Conservation (phyloP, 2,888 invertebrate species). For the Chloroclysta siterata region DNA sequence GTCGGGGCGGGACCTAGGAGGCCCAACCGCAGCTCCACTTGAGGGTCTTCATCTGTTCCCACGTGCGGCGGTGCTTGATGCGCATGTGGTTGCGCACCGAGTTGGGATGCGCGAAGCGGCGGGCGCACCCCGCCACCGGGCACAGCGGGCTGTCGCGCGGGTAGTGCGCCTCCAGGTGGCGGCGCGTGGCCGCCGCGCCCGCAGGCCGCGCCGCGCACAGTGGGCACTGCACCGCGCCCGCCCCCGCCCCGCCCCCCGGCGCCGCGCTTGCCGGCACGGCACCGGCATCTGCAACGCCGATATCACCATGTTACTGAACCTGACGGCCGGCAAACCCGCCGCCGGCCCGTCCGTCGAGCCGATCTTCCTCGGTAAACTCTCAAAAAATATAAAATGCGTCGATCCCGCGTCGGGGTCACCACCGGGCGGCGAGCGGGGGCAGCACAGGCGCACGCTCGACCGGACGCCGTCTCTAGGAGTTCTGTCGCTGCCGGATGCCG, state of each 20-base stretch:
- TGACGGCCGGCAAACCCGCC: constrained; percentile 67
- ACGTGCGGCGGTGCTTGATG: constrained; percentile 91
- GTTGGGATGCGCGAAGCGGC: constrained; percentile 92
- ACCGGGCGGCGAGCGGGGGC: constrained; percentile 57
- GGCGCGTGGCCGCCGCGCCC: constrained; percentile 88
- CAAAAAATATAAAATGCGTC: constrained; percentile 65
- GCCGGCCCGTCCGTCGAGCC: constrained; percentile 47
- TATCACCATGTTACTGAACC: constrained; percentile 67
- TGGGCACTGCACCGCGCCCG: constrained; percentile 85
- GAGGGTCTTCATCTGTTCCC: constrained; percentile 93
- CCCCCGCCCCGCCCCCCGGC: constrained; percentile 45
- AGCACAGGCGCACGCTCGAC: constrained; percentile 64
- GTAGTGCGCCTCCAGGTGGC: constrained; percentile 92
- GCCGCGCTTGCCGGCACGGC: constrained; percentile 48
- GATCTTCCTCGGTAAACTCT: constrained; percentile 63
- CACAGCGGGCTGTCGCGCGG: constrained; percentile 93
- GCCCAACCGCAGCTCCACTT: constrained; percentile 88
- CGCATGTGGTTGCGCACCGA: constrained; percentile 95
- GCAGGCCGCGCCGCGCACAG: constrained; percentile 88
- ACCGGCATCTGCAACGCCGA: constrained; percentile 87
- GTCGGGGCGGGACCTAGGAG: constrained; percentile 44
- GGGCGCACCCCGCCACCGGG: constrained; percentile 90
- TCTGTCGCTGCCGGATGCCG: constrained; percentile 89
- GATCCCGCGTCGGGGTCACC: constrained; percentile 47
- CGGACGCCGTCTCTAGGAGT: constrained; percentile 79